phyloP scores from a whole-genome alignment of 2,888 invertebrate species.

The Trachelus iudaicus region DNA sequence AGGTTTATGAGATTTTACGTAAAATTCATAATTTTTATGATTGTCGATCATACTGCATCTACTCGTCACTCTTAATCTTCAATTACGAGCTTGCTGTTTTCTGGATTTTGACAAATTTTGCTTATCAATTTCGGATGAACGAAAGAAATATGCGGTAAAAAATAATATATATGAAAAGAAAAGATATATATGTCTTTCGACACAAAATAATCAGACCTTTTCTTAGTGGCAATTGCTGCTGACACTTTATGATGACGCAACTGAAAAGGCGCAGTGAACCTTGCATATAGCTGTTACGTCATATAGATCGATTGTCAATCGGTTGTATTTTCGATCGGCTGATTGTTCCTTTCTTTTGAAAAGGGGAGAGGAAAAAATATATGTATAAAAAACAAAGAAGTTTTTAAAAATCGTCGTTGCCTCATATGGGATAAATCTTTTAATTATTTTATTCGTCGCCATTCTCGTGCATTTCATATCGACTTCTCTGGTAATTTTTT shows the following conservation, averaged over 20 bases:
- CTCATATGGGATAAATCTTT: background rate
- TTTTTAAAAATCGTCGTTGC: background rate
- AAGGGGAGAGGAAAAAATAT: background rate
- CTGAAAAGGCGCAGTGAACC: too few relatives aligned
- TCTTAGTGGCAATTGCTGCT: too few relatives aligned
- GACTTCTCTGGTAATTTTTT: background rate
- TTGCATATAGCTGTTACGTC: too few relatives aligned
- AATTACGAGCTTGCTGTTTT: background rate
- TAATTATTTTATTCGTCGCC: background rate
- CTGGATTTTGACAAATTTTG: background rate
- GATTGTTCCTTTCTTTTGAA: too few relatives aligned
- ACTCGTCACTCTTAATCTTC: background rate
- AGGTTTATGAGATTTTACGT: background rate
- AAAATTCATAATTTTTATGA: background rate
- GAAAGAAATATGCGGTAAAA: background rate
- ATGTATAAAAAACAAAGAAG: background rate
- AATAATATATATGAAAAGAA: background rate
- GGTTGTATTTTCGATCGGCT: too few relatives aligned
- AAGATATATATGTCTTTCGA: too few relatives aligned
- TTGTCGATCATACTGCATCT: background rate
- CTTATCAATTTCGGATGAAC: background rate
- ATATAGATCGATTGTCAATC: too few relatives aligned
- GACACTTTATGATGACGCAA: too few relatives aligned
- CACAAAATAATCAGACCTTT: too few relatives aligned
- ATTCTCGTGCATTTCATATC: background rate